A percentile compares a stretch with the other conserved stretches of the same genome.
Evolutionary conservation across 2,113 vertebrate species (phyloP).

Genomic region (Platichthys stellatus): DNA sequence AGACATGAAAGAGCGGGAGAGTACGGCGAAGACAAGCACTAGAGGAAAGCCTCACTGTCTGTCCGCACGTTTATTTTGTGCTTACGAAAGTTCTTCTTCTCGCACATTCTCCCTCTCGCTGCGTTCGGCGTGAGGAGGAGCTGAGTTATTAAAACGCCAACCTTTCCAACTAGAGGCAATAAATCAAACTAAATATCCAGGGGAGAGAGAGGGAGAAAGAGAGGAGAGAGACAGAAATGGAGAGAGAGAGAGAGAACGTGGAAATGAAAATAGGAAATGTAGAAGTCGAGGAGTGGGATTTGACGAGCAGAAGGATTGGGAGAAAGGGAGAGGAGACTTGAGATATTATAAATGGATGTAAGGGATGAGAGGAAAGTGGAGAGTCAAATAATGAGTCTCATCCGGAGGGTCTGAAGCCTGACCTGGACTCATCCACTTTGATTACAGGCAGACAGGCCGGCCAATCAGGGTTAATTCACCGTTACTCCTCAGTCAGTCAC

Average conservation of each 20-base stretch:
- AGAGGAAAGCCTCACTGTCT: slow-evolving; percentile 57
- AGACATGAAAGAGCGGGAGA: slow-evolving; percentile 72
- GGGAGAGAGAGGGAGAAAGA: slow-evolving; percentile 47
- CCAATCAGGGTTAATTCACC: slow-evolving; percentile 63
- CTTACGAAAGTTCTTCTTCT: slow-evolving; percentile 79
- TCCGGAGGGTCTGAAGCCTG: slow-evolving; percentile 25
- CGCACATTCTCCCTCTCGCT: slow-evolving; percentile 56
- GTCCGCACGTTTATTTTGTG: slow-evolving; percentile 80
- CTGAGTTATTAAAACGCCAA: slow-evolving; percentile 87
- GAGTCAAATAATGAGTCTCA: slow-evolving; percentile 59
- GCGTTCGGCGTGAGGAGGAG: slow-evolving; percentile 74
- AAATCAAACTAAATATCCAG: slow-evolving; percentile 85
- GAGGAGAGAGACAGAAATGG: slow-evolving; percentile 32
- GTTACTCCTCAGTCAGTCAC: slow-evolving; percentile 43
- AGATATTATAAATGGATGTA: slow-evolving; percentile 62
- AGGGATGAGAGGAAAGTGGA: slow-evolving; percentile 55
- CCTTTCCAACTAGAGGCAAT: slow-evolving; percentile 84
- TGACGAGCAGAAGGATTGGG: slow-evolving; percentile 71
- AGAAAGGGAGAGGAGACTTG: slow-evolving; percentile 56
- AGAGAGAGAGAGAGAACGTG: slow-evolving; percentile 55
- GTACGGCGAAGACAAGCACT: slow-evolving; percentile 56
- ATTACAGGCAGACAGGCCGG: slow-evolving; percentile 50
- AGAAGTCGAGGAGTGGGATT: slow-evolving; percentile 64
- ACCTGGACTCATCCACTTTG: slow-evolving; percentile 46
- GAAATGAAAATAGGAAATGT: slow-evolving; percentile 72